These are phyloP conservation scores for Halichoerus grypus DNA, from an alignment of 2,113 vertebrate genomes.

Conservation along the genomic window DNA sequence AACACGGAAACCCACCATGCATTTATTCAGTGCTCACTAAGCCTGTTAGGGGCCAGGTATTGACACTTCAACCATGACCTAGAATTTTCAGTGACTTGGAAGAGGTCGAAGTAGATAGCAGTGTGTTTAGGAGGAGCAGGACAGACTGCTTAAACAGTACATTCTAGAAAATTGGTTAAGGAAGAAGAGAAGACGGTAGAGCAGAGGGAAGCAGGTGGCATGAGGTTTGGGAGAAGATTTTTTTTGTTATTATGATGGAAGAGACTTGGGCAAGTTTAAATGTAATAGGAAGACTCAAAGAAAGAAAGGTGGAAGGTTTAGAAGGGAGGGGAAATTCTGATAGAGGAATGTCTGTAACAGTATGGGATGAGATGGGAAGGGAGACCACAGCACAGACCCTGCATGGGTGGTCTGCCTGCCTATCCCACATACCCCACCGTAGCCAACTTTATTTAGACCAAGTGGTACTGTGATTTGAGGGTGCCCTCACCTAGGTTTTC, in stretches of 20 bases:
- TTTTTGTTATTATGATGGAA: not conserved
- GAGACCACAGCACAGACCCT: not conserved
- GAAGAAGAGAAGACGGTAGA: not conserved
- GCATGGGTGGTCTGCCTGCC: not conserved
- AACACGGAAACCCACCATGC: not conserved
- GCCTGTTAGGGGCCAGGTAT: not conserved
- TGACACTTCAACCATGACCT: not conserved
- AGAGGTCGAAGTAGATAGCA: not conserved
- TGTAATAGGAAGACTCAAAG: not conserved
- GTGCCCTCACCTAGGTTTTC: not conserved
- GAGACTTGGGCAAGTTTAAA: not conserved
- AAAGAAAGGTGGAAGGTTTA: not conserved
- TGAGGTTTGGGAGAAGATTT: not conserved
- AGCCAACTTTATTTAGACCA: not conserved
- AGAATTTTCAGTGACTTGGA: not conserved
- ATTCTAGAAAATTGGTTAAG: not conserved
- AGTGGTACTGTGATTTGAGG: not conserved
- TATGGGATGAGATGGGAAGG: not conserved
- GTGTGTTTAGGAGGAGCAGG: not conserved
- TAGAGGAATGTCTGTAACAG: not conserved
- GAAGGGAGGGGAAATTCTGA: not conserved
- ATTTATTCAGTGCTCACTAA: not conserved
- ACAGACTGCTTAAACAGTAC: not conserved
- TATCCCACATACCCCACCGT: too few species aligned
- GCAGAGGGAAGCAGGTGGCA: not conserved